Evolutionary conservation across 2,797 vertebrate species (phyloP).

Genomic region (Melanotaenia maccullochi): DNA sequence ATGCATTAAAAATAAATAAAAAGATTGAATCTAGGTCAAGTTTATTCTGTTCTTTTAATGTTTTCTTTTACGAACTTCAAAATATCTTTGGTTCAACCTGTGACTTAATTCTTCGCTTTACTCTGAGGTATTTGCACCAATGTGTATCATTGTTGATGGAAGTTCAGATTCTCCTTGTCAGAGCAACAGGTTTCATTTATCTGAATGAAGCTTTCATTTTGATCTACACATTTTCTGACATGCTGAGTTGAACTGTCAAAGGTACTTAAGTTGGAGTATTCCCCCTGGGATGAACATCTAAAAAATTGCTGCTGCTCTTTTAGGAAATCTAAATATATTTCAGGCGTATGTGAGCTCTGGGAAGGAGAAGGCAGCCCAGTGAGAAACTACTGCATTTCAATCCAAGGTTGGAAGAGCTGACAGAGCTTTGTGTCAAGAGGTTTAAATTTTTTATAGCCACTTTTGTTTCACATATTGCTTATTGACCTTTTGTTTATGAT

Average conservation of each 20-base stretch:
- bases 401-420: conserved; percentile 39
- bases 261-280: conserved; percentile 32
- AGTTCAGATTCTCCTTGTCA: conserved; percentile 8
- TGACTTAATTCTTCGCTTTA: background rate
- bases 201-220: conserved; percentile 31
- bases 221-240: conserved; percentile 44
- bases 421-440: conserved; percentile 25
- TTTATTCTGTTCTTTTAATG: background rate
- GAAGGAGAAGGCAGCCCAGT: conserved; percentile 22
- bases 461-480: background rate
- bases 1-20: background rate
- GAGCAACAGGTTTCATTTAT: conserved; percentile 17
- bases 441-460: conserved; percentile 1
- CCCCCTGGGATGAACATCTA: conserved; percentile 27
- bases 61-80: background rate
- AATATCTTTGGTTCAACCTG: too few relatives aligned
- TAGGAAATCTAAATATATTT: conserved; percentile 49
- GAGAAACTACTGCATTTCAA: conserved; percentile 43
- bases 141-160: background rate
- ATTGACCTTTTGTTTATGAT: background rate
- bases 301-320: conserved; percentile 53
- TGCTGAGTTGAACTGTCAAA: conserved; percentile 41
- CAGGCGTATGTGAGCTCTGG: conserved; percentile 30
- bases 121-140: background rate
- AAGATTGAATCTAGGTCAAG: background rate